Evolutionary conservation across 2,797 vertebrate genomes (phyloP), one percentile per base, ranked within the genome.

Genomic region (Pseudochaenichthys georgianus): DNA sequence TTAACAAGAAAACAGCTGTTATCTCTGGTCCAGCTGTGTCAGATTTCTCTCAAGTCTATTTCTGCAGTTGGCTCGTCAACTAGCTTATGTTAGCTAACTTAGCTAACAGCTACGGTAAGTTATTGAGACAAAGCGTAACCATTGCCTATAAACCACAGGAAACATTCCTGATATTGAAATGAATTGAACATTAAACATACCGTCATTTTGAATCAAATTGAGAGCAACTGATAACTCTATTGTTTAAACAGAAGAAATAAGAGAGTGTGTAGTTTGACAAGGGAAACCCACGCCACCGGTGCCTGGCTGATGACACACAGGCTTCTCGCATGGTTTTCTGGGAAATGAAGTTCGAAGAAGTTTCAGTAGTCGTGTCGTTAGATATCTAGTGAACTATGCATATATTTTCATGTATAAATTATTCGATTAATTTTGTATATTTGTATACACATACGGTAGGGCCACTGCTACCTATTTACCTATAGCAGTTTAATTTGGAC

Each of bases 281-380:
- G 82, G 9, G 47, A 79, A 58, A 85, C 77, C 82, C 94, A 94
- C 94, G 90, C 92, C 81, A 73, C 92, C 90, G 80, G 87, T 82
- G 73, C 60, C 62, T 79, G 70, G 88, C 86, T 93, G 93, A 94
- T 80, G 92, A 94, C 89, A 88, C 75, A 13, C 3, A 47, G 58
- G 17, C 1, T 13, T 43, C 46, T 4, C 74, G 71, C 65, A 0
- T 3, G 47, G 89, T 0, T 21, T 88, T 68, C 64, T 93, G 94
- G 94, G 93, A 88, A 89, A 78, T 84, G 91, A 31, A 91, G 93
- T 94, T n/a, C 61, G 5, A 1, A 1, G 0, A 17, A 48, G 13
- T 52, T 64, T 53, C 62, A 1, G n/a, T 8, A 4, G 4, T 48
- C 2, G 54, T 59, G n/a, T 52, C 8, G 17, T 34, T 21, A 42